These are phyloP conservation scores for Cygnus olor DNA, from an alignment of 2,797 vertebrate species.

Conservation along the genomic window DNA sequence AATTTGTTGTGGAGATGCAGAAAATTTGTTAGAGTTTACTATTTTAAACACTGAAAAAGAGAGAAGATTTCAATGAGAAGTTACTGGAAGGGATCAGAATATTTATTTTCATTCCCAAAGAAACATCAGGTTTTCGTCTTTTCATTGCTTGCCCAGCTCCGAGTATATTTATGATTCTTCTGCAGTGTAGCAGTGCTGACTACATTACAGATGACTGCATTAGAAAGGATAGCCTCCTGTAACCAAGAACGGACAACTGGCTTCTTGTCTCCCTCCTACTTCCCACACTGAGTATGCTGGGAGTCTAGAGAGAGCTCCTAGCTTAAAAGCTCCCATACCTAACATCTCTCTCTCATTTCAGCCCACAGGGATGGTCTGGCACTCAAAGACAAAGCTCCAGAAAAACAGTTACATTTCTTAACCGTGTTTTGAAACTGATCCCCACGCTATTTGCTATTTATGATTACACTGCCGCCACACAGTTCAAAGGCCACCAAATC, in stretches of 20 bases:
- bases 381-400: not conserved
- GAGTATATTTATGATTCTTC: not conserved
- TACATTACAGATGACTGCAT: not conserved
- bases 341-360: not conserved
- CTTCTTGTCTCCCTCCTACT: not conserved
- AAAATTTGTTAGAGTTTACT: not conserved
- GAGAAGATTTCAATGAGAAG: not conserved
- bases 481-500: not conserved
- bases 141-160: not conserved
- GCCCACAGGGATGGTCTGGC: not conserved
- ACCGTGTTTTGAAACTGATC: not conserved
- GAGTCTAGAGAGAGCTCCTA: not conserved
- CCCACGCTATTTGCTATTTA: not conserved
- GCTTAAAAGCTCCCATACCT: not conserved
- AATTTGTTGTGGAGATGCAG: not conserved
- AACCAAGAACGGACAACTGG: not conserved
- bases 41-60: not conserved
- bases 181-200: not conserved
- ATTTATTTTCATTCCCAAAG: not conserved
- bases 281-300: not conserved
- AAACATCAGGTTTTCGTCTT: not conserved
- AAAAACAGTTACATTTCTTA: not conserved
- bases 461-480: not conserved
- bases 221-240: not conserved
- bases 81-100: not conserved